A percentile compares a stretch with the other conserved stretches of the same genome.
These are phyloP conservation scores for Scomber japonicus DNA, from an alignment of 2,113 vertebrate genomes.

Conservation along the genomic window DNA sequence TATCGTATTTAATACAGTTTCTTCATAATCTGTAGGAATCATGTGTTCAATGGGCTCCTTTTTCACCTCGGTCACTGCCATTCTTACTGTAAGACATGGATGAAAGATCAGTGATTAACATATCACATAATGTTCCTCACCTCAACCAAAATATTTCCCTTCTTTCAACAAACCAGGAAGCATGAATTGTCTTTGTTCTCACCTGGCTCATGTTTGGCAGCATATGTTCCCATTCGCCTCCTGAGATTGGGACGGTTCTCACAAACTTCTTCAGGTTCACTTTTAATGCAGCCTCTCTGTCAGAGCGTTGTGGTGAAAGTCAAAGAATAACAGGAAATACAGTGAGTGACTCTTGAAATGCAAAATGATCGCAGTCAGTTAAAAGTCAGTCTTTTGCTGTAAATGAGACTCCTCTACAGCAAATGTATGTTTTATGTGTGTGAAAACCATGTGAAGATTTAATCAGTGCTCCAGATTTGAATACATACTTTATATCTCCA, in stretches of 20 bases:
- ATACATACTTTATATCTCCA: no score
- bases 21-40: conserved; percentile 76
- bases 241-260: conserved; percentile 91
- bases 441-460: not conserved
- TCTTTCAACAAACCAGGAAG: not conserved
- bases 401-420: not conserved
- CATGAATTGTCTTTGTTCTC: conserved; percentile 52
- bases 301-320: not conserved
- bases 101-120: conserved; percentile 14
- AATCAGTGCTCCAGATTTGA: no score
- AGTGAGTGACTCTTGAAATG: not conserved
- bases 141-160: not conserved
- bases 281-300: conserved; percentile 86
- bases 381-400: not conserved
- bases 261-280: conserved; percentile 84
- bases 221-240: conserved; percentile 92
- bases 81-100: conserved; percentile 85
- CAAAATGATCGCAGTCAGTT: not conserved
- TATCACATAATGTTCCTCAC: not conserved
- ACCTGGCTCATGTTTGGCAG: conserved; percentile 89
- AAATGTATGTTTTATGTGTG: not conserved
- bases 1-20: conserved; percentile 84
- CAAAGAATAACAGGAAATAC: not conserved
- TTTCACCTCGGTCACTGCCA: conserved; percentile 83
- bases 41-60: conserved; percentile 82